Base-by-base conservation (phyloP, 1,140 invertebrate genomes). In the Euglossa dilemma region DNA sequence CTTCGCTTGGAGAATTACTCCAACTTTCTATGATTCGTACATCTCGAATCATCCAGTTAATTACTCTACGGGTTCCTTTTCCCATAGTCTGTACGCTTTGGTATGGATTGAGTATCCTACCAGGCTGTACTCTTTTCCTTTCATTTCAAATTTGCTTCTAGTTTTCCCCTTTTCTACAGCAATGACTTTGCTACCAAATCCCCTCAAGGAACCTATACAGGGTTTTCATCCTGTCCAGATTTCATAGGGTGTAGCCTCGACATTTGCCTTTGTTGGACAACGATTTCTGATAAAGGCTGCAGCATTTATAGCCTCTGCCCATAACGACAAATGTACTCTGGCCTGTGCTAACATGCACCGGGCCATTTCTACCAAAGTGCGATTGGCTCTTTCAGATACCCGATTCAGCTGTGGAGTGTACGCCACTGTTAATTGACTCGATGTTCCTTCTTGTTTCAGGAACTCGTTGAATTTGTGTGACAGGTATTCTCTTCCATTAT, bases 31-130 rank as follows among this genome's bases (percentile, higher is more conserved):
- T 66, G 36, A 66, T 20, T 7, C 18, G 63, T 6, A 66, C 36
- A 66, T 66, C 63, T 45, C 63, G n/a, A n/a, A n/a, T n/a, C n/a
- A n/a, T 16, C 9, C 63, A 20, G 3, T 66, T 66, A 23, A 66
- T 66, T 23, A 66, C 63, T 66, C 36, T 66, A 23, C 36, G 36
- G 36, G 63, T 66, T 45, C 63, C 36, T 66, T 66, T 66, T 66
- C 61, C 63, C 63, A 66, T 66, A 66, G 45, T 20, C 36, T 18
- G 45, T 45, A 45, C 6, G 36, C 63, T 45, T 66, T 66, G 16
- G 63, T 18, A 8, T 66, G 36, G 45, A 20, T 45, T 23, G 63
- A 66, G 18, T 66, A 66, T 66, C 36, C 63, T 23, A 66, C 63
- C 6, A 66, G 18, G 7, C 45, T 20, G 18, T 52, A 52, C 12